phyloP scores from a whole-genome alignment of 2,888 invertebrate species.

The Poecilobothrus nobilitatus region DNA sequence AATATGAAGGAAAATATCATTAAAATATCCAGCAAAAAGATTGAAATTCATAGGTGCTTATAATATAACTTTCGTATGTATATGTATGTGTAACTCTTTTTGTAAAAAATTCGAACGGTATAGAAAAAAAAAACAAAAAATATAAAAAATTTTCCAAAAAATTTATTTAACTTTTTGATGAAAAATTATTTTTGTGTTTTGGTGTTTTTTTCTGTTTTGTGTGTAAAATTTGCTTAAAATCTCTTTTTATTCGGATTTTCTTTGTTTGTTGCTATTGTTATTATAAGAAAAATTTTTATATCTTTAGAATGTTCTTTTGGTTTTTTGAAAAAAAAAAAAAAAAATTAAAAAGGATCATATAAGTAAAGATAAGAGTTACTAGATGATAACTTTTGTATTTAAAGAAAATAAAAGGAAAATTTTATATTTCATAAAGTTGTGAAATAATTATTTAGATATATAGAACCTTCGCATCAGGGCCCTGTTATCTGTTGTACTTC shows the following conservation, averaged over 20 bases:
- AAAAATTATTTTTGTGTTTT: background rate
- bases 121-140: no score
- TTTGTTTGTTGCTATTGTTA: no score
- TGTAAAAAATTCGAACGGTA: background rate
- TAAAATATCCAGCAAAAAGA: background rate
- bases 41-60: background rate
- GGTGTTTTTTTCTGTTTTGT: no score
- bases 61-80: background rate
- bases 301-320: background rate
- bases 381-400: no score
- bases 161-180: conserved; percentile 4
- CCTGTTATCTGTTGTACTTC: no score
- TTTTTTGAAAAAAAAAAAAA: background rate
- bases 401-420: no score
- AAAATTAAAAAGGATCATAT: background rate
- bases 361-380: no score
- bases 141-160: background rate
- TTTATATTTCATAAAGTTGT: no score
- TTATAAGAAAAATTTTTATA: background rate
- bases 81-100: background rate
- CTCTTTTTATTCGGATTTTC: no score
- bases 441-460: no score
- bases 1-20: background rate
- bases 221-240: no score
- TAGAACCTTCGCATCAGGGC: no score